phyloP scores from a whole-genome alignment of 1,140 invertebrate species.

The Nixonia krombeini region DNA sequence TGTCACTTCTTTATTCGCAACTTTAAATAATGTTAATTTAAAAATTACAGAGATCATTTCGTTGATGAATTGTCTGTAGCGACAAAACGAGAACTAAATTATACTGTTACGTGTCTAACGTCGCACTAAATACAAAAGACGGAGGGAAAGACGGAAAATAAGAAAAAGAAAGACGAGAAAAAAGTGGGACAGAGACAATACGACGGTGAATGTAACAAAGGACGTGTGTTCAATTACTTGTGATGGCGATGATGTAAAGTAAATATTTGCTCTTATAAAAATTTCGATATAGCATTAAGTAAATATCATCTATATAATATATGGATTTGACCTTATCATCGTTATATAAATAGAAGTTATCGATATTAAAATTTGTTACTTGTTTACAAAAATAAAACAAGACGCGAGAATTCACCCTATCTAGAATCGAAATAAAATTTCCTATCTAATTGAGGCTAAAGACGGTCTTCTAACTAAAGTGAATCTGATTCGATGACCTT shows the following conservation, averaged over 20 bases:
- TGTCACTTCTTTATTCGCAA: conserved; percentile 65
- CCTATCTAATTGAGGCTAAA: conserved; percentile 68
- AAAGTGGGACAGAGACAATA: conserved; percentile 10
- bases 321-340: conserved; percentile 33
- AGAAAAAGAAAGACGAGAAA: conserved; percentile 18
- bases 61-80: conserved; percentile 59
- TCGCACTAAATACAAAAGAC: too few species aligned
- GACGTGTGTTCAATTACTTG: conserved; percentile 3
- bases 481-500: conserved; percentile 52
- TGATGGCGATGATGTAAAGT: conserved; percentile 16
- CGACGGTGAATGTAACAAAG: conserved; percentile 19
- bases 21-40: conserved; percentile 67
- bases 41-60: conserved; percentile 72
- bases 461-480: conserved; percentile 60
- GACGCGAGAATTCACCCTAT: conserved; percentile 64
- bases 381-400: conserved; percentile 69
- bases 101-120: conserved; percentile 39
- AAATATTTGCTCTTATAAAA: conserved; percentile 39
- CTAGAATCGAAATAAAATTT: conserved; percentile 69
- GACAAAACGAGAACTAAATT: conserved; percentile 59
- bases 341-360: conserved; percentile 64
- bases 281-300: conserved; percentile 52
- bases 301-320: conserved; percentile 30
- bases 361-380: conserved; percentile 58
- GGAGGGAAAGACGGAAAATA: too few species aligned